Conservation (phyloP, 1,140 invertebrate genomes). For the Sinonovacula constricta region DNA sequence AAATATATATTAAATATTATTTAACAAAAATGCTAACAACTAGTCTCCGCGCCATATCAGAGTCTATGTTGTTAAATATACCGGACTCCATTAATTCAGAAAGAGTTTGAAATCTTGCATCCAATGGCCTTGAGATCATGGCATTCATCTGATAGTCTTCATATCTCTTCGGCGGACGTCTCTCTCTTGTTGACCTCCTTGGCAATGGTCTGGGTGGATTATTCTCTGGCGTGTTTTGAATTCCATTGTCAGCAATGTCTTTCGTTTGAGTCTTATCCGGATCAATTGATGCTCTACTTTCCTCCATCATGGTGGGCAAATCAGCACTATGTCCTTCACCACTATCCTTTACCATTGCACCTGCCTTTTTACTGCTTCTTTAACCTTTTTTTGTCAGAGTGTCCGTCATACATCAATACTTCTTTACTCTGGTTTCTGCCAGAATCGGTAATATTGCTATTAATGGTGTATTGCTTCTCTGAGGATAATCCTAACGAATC, state of each 20-base stretch:
- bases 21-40: neutral
- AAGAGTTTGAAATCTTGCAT: constrained; percentile 1
- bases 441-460: neutral
- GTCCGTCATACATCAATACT: neutral
- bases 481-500: neutral
- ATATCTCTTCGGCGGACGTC: neutral
- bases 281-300: neutral
- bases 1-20: neutral
- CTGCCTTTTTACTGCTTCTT: neutral
- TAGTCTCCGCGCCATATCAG: neutral
- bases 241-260: neutral
- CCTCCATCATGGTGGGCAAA: neutral
- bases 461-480: neutral
- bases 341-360: neutral
- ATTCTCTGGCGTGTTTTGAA: neutral
- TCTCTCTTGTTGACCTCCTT: constrained; percentile 9
- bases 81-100: constrained; percentile 3
- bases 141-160: neutral
- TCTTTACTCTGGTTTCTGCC: neutral
- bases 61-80: constrained; percentile 12
- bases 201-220: neutral
- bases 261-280: neutral
- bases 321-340: neutral
- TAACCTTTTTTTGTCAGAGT: no score
- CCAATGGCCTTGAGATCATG: neutral